A percentile compares a stretch with the other conserved stretches of the same genome.
These are phyloP conservation scores for Pithys albifrons DNA, from an alignment of 2,113 vertebrate genomes.

Conservation along the genomic window DNA sequence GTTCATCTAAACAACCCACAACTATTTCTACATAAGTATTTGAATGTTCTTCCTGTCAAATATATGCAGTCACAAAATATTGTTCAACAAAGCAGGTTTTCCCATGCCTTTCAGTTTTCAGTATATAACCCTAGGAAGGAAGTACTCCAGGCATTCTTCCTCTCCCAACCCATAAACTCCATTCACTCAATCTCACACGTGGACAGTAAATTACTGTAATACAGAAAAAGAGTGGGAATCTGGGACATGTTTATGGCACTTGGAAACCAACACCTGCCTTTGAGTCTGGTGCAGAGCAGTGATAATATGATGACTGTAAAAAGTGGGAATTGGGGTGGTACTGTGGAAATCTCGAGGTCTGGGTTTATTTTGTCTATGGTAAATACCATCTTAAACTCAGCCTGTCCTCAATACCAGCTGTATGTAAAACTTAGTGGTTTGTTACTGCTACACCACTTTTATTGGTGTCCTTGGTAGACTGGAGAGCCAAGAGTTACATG, in stretches of 20 bases:
- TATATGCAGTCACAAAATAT: conserved; percentile 12
- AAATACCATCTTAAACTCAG: background rate
- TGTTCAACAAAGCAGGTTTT: background rate
- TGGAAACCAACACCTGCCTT: background rate
- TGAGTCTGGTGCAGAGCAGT: background rate
- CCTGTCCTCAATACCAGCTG: background rate
- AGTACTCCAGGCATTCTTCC: background rate
- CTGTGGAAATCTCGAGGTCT: background rate
- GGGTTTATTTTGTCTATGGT: background rate
- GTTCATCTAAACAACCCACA: conserved; percentile 19
- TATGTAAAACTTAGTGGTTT: background rate
- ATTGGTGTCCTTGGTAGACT: background rate
- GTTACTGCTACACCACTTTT: background rate
- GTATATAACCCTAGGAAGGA: background rate
- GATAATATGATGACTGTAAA: rapidly evolving
- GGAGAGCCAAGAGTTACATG: background rate
- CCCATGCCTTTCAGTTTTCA: background rate
- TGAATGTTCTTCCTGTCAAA: conserved; percentile 51
- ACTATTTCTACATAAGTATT: conserved; percentile 48
- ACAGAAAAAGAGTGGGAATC: background rate
- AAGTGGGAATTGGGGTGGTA: rapidly evolving
- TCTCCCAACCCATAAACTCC: background rate
- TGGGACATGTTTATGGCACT: background rate
- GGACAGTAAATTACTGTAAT: background rate
- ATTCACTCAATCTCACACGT: background rate